Evolutionary conservation across 2,113 vertebrate species (phyloP).

Genomic region (Pollimyrus isidori): DNA sequence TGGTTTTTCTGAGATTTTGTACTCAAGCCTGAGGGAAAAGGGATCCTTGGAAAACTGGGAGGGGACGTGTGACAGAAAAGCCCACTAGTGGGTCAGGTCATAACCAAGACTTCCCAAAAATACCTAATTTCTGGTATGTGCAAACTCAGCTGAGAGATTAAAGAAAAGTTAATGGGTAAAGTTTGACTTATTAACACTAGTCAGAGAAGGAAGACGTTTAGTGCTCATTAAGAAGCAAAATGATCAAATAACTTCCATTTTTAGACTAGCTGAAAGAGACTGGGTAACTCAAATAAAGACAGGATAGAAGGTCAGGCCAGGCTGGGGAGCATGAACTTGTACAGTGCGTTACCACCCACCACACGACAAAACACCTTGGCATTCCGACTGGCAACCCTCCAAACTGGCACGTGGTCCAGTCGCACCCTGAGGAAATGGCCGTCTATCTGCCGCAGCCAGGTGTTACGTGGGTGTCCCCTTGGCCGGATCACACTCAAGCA

Average conservation of each 20-base stretch:
- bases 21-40: neutral
- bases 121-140: neutral
- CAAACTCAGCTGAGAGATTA: neutral
- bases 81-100: neutral
- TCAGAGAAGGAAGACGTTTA: neutral
- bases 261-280: neutral
- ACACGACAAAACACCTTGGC: neutral
- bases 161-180: neutral
- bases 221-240: neutral
- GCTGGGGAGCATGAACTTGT: neutral
- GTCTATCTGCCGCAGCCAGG: neutral
- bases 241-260: neutral
- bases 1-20: neutral
- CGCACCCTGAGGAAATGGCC: neutral
- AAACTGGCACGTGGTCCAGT: neutral
- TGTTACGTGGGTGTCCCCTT: neutral
- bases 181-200: neutral
- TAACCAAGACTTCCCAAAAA: neutral
- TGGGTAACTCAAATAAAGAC: neutral
- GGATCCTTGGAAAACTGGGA: neutral
- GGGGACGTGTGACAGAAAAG: neutral
- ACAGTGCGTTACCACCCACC: neutral
- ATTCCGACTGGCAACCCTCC: neutral
- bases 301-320: neutral
- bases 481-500: neutral